Evolutionary conservation across 2,113 vertebrate species (phyloP), one percentile per base, ranked within the genome.

Genomic region (Trematocara zebra): DNA sequence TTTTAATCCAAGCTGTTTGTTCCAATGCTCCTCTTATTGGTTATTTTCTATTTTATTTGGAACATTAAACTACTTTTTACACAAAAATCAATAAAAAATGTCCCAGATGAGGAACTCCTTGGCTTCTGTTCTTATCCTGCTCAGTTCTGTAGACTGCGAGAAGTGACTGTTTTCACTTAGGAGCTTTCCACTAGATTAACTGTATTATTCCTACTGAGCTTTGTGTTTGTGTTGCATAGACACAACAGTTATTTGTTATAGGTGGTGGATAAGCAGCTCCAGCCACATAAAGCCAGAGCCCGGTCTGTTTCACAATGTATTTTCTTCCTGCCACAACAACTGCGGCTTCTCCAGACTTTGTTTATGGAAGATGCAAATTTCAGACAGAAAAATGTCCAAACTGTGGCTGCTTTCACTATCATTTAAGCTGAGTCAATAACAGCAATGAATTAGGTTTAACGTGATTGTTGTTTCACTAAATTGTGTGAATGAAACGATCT

Each of bases 121-220:
- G 17, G 52, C 42, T 85, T 81, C 83, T 35, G 23, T 87, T 14
- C 31, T 76, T 1, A 2, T 80, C 26, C 20, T 7, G 31, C 67
- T 81, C 15, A 8, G 11, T 33, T 23, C 15, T 31, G 2, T 9
- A 72, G 69, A 42, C 59, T 61, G 11, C 8, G 7, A 59, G 80
- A 31, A 17, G 23, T 23, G 2, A 52, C 51, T 51, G 49, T 52
- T 11, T 87, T 92, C 87, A 33, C 61, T 89, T 72, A 90, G 85
- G 76, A 90, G 56, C 69, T 94, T 93, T 92, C 90, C 86, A 89
- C 79, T 84, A 85, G 85, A 93, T 93, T 85, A 81, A 90, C 80
- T 87, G 8, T 84, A 89, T 91, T 89, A 89, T 94, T 93, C 40
- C 80, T 83, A 82, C 85, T 79, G 35, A 78, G 78, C 81, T 42